Conservation (phyloP, 2,888 invertebrate species). For the Lordiphosa fenestrarum region DNA sequence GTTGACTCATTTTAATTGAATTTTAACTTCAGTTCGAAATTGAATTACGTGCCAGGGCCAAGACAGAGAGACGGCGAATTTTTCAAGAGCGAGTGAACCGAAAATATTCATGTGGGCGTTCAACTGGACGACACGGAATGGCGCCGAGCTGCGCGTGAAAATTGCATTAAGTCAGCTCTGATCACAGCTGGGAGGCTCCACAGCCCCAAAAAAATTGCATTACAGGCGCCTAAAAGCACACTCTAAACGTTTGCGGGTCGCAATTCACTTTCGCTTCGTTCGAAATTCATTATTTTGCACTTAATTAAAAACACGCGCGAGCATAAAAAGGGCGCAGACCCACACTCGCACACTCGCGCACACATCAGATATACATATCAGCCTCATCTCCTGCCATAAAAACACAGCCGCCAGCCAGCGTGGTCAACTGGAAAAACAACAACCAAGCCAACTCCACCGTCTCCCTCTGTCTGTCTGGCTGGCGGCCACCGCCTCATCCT, state of each 20-base stretch:
- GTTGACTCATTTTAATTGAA: conserved; percentile 76
- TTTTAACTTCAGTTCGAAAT: conserved; percentile 76
- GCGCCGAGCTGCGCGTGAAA: conserved; percentile 40
- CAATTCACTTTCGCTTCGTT: conserved; percentile 60
- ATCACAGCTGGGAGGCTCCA: conserved; percentile 21
- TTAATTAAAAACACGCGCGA: conserved; percentile 75
- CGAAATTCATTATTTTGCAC: conserved; percentile 70
- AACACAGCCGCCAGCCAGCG: conserved; percentile 34
- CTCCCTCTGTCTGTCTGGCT: conserved; percentile 43
- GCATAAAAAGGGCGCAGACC: conserved; percentile 26
- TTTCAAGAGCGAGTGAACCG: conserved; percentile 12
- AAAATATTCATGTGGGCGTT: conserved; percentile 23
- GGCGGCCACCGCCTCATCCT: conserved; percentile 5
- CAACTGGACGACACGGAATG: conserved; percentile 37
- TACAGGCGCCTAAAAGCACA: conserved; percentile 16
- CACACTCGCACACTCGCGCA: not conserved
- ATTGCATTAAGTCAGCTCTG: conserved; percentile 68
- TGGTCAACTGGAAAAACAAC: conserved; percentile 74
- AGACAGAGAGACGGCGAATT: conserved; percentile 29
- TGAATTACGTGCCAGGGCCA: conserved; percentile 69
- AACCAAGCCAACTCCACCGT: conserved; percentile 14
- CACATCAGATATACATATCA: conserved; percentile 39
- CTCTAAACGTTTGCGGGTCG: conserved; percentile 10
- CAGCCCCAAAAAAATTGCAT: conserved; percentile 47
- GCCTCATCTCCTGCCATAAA: conserved; percentile 26